Evolutionary conservation across 2,113 vertebrate species (phyloP).

Genomic region (Ptyas mucosa): DNA sequence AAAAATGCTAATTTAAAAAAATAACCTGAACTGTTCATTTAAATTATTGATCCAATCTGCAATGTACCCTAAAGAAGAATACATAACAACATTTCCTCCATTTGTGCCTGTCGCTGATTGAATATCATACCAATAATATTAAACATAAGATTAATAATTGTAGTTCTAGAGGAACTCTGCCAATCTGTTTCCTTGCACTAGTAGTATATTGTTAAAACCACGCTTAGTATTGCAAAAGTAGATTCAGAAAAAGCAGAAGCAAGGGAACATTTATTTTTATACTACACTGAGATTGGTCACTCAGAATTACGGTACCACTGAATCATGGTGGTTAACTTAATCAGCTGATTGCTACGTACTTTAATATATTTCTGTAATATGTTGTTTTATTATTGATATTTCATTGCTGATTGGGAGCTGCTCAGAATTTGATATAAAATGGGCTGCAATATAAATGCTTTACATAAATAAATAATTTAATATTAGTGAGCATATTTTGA

Average conservation of each 20-base stretch:
- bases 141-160: neutral
- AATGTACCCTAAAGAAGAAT: rapidly evolving
- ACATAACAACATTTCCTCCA: neutral
- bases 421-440: neutral
- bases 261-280: neutral
- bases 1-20: neutral
- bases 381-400: neutral
- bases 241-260: conserved; percentile 4
- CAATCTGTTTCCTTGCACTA: neutral
- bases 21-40: neutral
- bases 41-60: neutral
- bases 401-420: neutral
- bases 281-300: neutral
- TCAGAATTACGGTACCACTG: neutral
- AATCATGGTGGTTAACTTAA: neutral
- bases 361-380: neutral
- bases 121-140: neutral
- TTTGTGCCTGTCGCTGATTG: neutral
- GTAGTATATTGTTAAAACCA: neutral
- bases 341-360: neutral
- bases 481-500: neutral
- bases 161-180: neutral
- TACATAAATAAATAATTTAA: neutral
- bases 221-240: neutral
- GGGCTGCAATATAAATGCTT: neutral